Evolutionary conservation across 2,888 invertebrate species (phyloP), one percentile per base, ranked within the genome.

Genomic region (Geophilus truncorum): DNA sequence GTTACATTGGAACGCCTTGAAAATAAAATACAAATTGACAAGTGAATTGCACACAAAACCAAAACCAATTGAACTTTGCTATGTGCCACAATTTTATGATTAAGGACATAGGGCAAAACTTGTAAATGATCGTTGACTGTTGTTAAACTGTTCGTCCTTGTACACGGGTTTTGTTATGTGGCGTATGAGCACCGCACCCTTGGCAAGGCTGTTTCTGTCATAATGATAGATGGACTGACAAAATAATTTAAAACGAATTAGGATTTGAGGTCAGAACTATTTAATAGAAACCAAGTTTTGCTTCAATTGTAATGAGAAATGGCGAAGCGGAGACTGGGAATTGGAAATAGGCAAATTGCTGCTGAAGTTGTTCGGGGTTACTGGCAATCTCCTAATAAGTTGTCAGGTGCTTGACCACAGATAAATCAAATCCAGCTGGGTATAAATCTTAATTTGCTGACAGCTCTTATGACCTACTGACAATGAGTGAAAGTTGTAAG

Each of bases 151-250:
- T 2, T n/a, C 28, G 70, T 25, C 70, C 70, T 70, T 70, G 70
- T 28, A 28, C 7, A 70, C 25, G 70, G 70, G 28, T 70, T 25
- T 23, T 10, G 70, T 25, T 28, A n/a, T 70, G 70, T 70, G 70
- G 70, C 28, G 25, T 70, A 70, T 70, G 70, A 70, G 70, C 70
- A 70, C 70, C 70, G 70, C 70, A 70, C 70, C 70, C 28, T 25
- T 70, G 70, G 70, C 70, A 70, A 70, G 70, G 28, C 70, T 70
- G 12, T 70, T 62, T 70, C 25, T 70, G 70, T 25, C 70, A 70
- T 70, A 15, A 70, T 70, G 25, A 70, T 70, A 23, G 28, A 70
- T 70, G 70, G 70, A 70, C 70, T 25, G 28, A 70, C 25, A 25
- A 70, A 70, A 70, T 70, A 70, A 70, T 70, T 70, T 70, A 70